phyloP scores from a whole-genome alignment of 2,888 invertebrate genomes.

The Trissolcus brochymenae region DNA sequence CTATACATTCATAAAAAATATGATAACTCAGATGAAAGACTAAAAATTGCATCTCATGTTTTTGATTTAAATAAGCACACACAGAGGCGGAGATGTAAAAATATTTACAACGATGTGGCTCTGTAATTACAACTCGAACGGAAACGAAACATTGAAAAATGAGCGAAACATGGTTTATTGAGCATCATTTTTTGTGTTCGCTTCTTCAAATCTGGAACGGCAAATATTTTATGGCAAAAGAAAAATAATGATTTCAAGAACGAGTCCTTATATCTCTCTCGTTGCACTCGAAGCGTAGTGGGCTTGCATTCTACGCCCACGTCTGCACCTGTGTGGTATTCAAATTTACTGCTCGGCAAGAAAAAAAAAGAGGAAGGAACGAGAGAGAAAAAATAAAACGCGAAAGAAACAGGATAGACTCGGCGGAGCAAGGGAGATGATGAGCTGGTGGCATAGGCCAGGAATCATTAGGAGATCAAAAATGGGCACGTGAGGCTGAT shows the following conservation, averaged over 20 bases:
- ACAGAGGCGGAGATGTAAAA: constrained; percentile 2
- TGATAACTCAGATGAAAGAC: too few species aligned
- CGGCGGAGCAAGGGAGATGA: neutral
- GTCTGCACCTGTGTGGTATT: constrained; percentile 60
- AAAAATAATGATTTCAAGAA: constrained; percentile 58
- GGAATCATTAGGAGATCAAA: constrained; percentile 56
- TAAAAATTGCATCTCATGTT: constrained; percentile 1
- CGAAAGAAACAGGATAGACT: constrained; percentile 16
- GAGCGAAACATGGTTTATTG: constrained; percentile 48
- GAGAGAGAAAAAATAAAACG: constrained; percentile 10
- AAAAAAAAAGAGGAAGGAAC: constrained; percentile 2
- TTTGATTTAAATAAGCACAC: constrained; percentile 1
- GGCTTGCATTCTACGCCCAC: constrained; percentile 58
- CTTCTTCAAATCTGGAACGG: constrained; percentile 56
- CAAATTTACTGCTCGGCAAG: constrained; percentile 47
- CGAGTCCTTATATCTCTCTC: constrained; percentile 58
- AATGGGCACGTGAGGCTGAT: constrained; percentile 54
- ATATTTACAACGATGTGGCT: constrained; percentile 18
- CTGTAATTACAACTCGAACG: constrained; percentile 32
- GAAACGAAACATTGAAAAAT: constrained; percentile 48
- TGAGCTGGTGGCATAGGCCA: constrained; percentile 37
- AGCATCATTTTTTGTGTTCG: constrained; percentile 43
- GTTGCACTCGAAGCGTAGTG: constrained; percentile 56
- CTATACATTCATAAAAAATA: too few species aligned
- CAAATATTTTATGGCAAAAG: constrained; percentile 54